These are phyloP conservation scores for Macropodus opercularis DNA, from an alignment of 2,797 vertebrate species.

Conservation along the genomic window DNA sequence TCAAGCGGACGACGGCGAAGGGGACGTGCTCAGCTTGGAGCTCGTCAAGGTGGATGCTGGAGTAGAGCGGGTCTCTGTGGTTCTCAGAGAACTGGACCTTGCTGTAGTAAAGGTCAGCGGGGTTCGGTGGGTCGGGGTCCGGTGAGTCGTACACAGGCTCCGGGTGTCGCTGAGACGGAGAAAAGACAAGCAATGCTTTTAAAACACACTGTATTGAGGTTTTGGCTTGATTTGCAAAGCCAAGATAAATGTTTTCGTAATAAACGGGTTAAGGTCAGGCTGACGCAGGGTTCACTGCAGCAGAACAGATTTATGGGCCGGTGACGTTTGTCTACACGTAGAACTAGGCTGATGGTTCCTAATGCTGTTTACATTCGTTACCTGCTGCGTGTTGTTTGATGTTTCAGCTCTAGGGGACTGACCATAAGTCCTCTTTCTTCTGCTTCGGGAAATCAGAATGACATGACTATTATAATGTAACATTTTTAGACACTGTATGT, in stretches of 20 bases:
- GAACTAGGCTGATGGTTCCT: too few relatives aligned
- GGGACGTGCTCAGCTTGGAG: not conserved
- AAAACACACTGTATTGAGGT: too few relatives aligned
- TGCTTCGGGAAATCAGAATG: slow-evolving; percentile 9
- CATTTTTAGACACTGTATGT: too few relatives aligned
- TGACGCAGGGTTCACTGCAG: too few relatives aligned
- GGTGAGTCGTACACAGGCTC: not conserved
- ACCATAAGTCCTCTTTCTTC: slow-evolving; percentile 7
- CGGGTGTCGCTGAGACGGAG: not conserved
- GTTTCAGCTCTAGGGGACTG: not conserved
- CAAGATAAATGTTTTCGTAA: too few relatives aligned
- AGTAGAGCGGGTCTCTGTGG: not conserved
- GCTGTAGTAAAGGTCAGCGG: not conserved
- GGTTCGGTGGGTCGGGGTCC: not conserved
- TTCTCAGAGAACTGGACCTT: not conserved
- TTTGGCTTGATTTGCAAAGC: too few relatives aligned
- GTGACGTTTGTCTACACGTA: too few relatives aligned
- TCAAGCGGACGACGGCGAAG: not conserved
- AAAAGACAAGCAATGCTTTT: not conserved
- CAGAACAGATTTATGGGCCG: too few relatives aligned
- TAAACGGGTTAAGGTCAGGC: too few relatives aligned
- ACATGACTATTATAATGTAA: too few relatives aligned
- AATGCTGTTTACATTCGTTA: too few relatives aligned
- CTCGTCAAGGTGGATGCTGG: not conserved
- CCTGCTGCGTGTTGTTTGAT: not conserved